A percentile compares a stretch with the other conserved stretches of the same genome.
phyloP scores from a whole-genome alignment of 2,888 invertebrate species.

The Onchidella celtica region DNA sequence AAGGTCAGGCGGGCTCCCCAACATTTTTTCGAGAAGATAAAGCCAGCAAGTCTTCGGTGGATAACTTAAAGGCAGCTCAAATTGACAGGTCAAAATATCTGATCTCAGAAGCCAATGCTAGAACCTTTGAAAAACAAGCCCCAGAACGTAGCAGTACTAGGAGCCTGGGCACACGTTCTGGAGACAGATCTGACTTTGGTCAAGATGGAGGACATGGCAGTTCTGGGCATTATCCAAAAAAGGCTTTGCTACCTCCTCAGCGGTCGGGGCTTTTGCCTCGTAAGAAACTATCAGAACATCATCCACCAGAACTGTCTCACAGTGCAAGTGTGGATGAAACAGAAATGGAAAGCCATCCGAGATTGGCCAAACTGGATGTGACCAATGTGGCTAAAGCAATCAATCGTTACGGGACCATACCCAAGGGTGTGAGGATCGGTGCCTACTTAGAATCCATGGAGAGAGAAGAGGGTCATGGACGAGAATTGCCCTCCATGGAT shows the following conservation, averaged over 20 bases:
- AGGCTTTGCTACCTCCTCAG: constrained; percentile 72
- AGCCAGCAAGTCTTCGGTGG: constrained; percentile 62
- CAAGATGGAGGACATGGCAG: constrained; percentile 24
- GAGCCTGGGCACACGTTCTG: constrained; percentile 47
- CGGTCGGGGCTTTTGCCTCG: constrained; percentile 58
- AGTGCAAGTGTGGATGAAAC: constrained; percentile 49
- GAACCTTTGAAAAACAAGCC: constrained; percentile 60
- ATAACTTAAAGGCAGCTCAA: constrained; percentile 70
- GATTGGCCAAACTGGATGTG: constrained; percentile 94
- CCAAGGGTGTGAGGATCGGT: constrained; percentile 97
- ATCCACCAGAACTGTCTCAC: constrained; percentile 53
- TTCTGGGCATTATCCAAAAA: constrained; percentile 66
- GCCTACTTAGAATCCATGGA: constrained; percentile 95
- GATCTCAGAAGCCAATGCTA: constrained; percentile 67
- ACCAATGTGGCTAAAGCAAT: constrained; percentile 95
- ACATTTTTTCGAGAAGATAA: constrained; percentile 46
- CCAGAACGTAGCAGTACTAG: constrained; percentile 62
- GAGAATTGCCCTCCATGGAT: constrained; percentile 62
- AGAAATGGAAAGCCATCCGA: constrained; percentile 45
- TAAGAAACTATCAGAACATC: constrained; percentile 60
- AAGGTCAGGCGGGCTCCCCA: constrained; percentile 23
- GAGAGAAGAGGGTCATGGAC: constrained; percentile 65
- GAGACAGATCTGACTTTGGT: constrained; percentile 28
- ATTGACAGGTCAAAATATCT: constrained; percentile 74
- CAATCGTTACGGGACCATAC: constrained; percentile 96